Conservation (phyloP, 2,113 vertebrate genomes). For the Larimichthys crocea region DNA sequence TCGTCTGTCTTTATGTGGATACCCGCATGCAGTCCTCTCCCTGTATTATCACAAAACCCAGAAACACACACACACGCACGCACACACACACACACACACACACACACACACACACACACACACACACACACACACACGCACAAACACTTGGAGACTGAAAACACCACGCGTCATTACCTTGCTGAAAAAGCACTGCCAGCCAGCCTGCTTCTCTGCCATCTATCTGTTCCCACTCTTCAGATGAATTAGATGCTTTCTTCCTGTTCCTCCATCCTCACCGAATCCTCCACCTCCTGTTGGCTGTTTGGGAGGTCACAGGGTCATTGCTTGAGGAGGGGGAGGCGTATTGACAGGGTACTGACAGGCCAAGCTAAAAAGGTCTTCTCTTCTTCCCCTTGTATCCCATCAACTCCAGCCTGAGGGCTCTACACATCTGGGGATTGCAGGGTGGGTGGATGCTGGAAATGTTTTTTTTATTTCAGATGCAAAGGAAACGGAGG, state of each 20-base stretch:
- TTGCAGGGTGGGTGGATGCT: not conserved
- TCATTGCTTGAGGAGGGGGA: constrained; percentile 18
- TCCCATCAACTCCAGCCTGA: constrained; percentile 30
- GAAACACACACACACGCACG: constrained; percentile 21
- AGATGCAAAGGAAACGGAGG: constrained; percentile 9
- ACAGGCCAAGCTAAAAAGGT: constrained; percentile 37
- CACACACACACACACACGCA: constrained; percentile 14
- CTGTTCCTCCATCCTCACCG: not conserved
- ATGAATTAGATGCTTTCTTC: constrained; percentile 54
- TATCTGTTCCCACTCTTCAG: constrained; percentile 46
- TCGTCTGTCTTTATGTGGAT: constrained; percentile 13
- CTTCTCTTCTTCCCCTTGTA: constrained; percentile 12
- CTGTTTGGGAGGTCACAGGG: constrained; percentile 28
- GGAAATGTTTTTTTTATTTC: not conserved
- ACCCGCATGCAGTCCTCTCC: constrained; percentile 34
- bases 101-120: constrained; percentile 25
- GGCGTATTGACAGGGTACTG: constrained; percentile 20
- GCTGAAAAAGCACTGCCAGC: constrained; percentile 52
- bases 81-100: constrained; percentile 18
- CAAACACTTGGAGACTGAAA: constrained; percentile 42
- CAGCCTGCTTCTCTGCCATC: constrained; percentile 34
- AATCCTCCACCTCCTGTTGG: constrained; percentile 17
- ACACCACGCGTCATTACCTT: constrained; percentile 71
- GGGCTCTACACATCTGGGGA: constrained; percentile 21
- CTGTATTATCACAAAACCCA: constrained; percentile 60